Percentiles rank a stretch among this genome's conserved stretches.
phyloP scores from a whole-genome alignment of 64 coral and sea anemone species.

The Platygyra sinensis region DNA sequence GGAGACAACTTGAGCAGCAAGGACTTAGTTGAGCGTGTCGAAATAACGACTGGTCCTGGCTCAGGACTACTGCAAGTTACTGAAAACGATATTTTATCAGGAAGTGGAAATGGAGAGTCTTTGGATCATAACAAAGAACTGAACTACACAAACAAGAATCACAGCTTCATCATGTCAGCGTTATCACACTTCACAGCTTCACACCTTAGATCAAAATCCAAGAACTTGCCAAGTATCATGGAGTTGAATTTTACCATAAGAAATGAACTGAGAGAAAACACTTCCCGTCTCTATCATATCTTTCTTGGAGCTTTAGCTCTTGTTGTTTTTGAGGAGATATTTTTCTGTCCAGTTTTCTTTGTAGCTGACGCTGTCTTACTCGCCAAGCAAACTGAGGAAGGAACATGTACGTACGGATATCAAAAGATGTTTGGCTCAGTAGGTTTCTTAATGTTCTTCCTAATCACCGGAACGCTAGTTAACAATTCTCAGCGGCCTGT shows the following conservation, averaged over 20 bases:
- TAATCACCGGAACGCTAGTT: conserved; percentile 62
- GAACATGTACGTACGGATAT: conserved; percentile 56
- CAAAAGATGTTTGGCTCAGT: conserved; percentile 76
- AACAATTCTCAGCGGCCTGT: conserved; percentile 63
- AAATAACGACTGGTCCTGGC: not conserved
- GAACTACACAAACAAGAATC: conserved; percentile 18
- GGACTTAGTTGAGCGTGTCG: not conserved
- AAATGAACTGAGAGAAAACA: conserved; percentile 62
- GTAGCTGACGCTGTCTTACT: conserved; percentile 74
- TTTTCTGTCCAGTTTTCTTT: conserved; percentile 66
- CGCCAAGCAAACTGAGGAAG: conserved; percentile 77
- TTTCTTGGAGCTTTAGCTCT: conserved; percentile 75
- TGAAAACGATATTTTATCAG: not conserved
- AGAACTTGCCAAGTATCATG: not conserved
- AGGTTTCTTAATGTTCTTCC: conserved; percentile 61
- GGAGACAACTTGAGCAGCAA: not conserved
- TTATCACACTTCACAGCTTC: not conserved
- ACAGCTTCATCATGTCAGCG: not conserved
- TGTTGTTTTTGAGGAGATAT: conserved; percentile 57
- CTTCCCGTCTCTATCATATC: conserved; percentile 56
- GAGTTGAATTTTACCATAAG: conserved; percentile 54
- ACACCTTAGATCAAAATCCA: not conserved
- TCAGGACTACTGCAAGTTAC: not conserved
- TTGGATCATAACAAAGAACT: not conserved
- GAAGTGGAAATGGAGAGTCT: not conserved